Evolutionary conservation across 2,888 invertebrate species (phyloP).

Genomic region (Drosophila phalerata): DNA sequence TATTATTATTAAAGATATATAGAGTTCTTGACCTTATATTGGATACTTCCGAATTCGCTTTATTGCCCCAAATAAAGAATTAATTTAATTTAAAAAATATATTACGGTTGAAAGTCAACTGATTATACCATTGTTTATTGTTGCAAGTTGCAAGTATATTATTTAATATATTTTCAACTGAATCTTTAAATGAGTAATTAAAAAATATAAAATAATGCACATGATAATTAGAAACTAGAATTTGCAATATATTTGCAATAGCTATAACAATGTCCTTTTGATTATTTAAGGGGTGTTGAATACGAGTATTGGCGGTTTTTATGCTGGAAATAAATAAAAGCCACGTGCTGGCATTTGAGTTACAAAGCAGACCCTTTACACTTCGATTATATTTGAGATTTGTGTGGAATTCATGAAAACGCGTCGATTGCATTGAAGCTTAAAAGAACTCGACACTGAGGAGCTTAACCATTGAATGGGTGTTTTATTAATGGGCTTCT

Average conservation of each 20-base stretch:
- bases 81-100: too few species aligned
- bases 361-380: slow-evolving; percentile 12
- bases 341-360: slow-evolving; percentile 29
- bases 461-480: not conserved
- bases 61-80: too few species aligned
- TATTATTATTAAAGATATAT: too few species aligned
- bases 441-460: not conserved
- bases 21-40: too few species aligned
- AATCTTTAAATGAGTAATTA: too few species aligned
- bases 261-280: not conserved
- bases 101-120: too few species aligned
- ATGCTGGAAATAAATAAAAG: slow-evolving; percentile 16
- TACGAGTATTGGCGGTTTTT: not conserved
- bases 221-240: not conserved
- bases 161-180: too few species aligned
- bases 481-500: not conserved
- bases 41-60: too few species aligned
- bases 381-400: slow-evolving; percentile 3
- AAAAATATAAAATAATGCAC: not conserved
- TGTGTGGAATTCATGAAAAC: not conserved
- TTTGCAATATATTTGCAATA: not conserved
- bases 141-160: too few species aligned
- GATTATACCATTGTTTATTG: too few species aligned
- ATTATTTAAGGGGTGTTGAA: too few species aligned
- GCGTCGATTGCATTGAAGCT: slow-evolving; percentile 1